Base-by-base conservation (phyloP, 1,140 invertebrate species). In the Mactra quadrangularis region DNA sequence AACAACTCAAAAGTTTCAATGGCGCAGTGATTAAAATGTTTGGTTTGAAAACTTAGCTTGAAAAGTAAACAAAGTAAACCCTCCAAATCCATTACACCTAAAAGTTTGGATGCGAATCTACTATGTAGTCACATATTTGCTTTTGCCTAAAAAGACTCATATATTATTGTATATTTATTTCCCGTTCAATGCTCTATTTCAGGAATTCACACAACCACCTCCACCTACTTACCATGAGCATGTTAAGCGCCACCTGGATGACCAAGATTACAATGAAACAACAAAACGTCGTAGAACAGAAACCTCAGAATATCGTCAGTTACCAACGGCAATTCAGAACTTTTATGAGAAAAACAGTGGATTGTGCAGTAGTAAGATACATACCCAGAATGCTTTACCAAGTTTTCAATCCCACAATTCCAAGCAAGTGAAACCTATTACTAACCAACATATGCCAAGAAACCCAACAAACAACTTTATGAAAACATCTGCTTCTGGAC, bases 221-320 rank as follows among this genome's bases (percentile, higher is more conserved):
- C 64, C 64, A 29, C 45, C 45, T 6, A 50, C 64, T 3, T 68
- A 68, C 45, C 35, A 68, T 29, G 64, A 68, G 29, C 64, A 68
- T 50, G 17, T 68, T 11, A 68, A 68, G 45, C 31, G 64, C 15
- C 38, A 41, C 4, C 45, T 68, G 6, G 41, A 50, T 29, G 45
- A 50, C 27, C 6, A 41, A 7, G 60, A 38, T 6, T 22, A 50
- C 22, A 45, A 29, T 55, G 64, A 31, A 4, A 19, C 17, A 13
- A 1, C 45, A 41, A 68, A 68, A 45, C 64, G 64, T 3, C 25
- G n/a, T 7, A 68, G 38, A 68, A 50, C 17, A 29, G 11, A 13
- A 50, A 2, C 25, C 41, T 29, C 3, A 22, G 3, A 3, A 3
- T 31, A 2, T 52, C 4, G 31, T 13, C 25, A 68, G 31, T 22